These are phyloP conservation scores for Bubo blakistoni DNA, from an alignment of 2,113 vertebrate genomes.

Conservation along the genomic window DNA sequence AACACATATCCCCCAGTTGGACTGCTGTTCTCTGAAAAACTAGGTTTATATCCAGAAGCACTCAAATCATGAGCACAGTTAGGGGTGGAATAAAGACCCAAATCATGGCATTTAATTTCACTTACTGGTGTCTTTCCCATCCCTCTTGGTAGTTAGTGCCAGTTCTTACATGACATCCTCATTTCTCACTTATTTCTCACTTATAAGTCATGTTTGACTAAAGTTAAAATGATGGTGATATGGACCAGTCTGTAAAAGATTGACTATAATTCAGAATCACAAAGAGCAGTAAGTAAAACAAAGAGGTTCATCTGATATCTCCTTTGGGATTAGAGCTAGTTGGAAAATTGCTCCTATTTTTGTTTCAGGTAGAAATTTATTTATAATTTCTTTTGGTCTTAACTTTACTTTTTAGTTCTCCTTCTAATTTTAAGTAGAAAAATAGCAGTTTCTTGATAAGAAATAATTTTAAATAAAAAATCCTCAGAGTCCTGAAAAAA, in stretches of 20 bases:
- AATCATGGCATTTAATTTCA: not conserved
- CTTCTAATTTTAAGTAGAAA: not conserved
- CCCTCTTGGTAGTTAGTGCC: not conserved
- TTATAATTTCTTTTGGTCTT: not conserved
- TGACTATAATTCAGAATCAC: not conserved
- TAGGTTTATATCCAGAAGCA: not conserved
- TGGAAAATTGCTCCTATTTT: not conserved
- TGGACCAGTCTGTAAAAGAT: not conserved
- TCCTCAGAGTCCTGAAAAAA: not conserved
- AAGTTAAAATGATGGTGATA: not conserved
- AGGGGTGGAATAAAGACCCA: not conserved
- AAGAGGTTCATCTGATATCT: not conserved
- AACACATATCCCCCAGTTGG: not conserved
- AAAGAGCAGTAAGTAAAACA: not conserved
- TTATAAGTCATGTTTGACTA: not conserved
- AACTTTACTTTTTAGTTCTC: not conserved
- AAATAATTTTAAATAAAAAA: not conserved
- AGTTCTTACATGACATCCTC: not conserved
- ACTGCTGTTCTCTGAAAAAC: not conserved
- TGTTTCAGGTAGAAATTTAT: not conserved
- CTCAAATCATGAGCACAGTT: not conserved
- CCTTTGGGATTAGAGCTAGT: not conserved
- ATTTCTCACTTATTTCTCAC: not conserved
- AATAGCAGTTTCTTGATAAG: not conserved
- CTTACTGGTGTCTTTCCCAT: not conserved